A percentile compares a stretch with the other conserved stretches of the same genome.
phyloP scores from a whole-genome alignment of 2,797 vertebrate genomes.

The Balearica regulorum region DNA sequence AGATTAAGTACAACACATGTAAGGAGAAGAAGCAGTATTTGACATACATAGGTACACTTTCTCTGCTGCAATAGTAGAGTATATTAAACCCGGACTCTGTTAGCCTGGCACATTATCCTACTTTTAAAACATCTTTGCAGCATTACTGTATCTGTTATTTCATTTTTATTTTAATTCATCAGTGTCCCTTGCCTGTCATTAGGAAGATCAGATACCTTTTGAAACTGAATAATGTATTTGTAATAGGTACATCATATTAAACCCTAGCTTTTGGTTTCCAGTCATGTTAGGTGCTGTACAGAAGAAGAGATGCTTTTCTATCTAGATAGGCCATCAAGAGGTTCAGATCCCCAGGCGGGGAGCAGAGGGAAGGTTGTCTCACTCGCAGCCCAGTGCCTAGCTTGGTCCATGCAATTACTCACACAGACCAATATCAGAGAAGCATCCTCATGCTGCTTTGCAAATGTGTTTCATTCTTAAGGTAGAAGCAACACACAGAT shows the following conservation, averaged over 20 bases:
- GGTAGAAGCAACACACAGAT: neutral
- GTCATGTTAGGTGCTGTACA: rapidly evolving
- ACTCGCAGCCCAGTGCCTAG: neutral
- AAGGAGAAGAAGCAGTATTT: neutral
- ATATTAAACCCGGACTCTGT: neutral
- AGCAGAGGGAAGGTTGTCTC: neutral
- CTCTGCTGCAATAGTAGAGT: neutral
- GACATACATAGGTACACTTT: neutral
- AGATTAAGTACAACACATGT: neutral
- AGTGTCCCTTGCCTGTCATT: neutral
- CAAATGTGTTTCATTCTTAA: neutral
- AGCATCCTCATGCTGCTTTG: neutral
- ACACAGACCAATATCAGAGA: neutral
- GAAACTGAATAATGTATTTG: neutral
- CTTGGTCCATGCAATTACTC: neutral
- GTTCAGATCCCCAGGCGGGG: neutral
- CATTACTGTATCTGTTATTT: neutral
- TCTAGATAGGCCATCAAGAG: neutral
- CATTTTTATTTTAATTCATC: neutral
- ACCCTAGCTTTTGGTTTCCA: neutral
- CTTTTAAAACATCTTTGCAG: neutral
- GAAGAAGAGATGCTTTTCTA: neutral
- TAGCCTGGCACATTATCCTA: neutral
- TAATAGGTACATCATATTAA: neutral
- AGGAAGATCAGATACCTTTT: neutral